Evolutionary conservation across 2,888 invertebrate species (phyloP).

Genomic region (Perithous albicinctus): DNA sequence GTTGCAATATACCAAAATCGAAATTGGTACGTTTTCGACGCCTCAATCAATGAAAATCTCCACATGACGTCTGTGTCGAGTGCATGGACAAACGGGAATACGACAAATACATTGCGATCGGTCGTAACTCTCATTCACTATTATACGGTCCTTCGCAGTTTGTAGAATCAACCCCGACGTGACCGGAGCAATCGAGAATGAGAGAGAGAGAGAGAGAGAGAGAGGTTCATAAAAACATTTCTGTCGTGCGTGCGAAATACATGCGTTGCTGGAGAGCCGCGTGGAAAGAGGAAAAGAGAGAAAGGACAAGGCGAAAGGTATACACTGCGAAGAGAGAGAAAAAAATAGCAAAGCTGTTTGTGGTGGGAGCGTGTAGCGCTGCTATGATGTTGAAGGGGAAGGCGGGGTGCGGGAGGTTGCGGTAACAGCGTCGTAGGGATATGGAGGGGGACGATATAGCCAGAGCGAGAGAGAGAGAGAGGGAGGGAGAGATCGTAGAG

Average conservation of each 20-base stretch:
- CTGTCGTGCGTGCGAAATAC: conserved; percentile 63
- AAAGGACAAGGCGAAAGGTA: conserved; percentile 40
- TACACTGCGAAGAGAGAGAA: conserved; percentile 50
- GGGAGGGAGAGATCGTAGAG: conserved; percentile 15
- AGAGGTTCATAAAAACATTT: conserved; percentile 53
- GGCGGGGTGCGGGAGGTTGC: conserved; percentile 72
- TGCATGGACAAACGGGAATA: not conserved
- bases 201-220: conserved; percentile 15
- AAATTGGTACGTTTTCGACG: conserved; percentile 29
- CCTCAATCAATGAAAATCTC: conserved; percentile 47
- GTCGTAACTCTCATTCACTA: conserved; percentile 52
- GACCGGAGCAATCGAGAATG: conserved; percentile 17
- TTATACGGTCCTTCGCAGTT: conserved; percentile 38
- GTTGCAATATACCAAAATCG: conserved; percentile 21
- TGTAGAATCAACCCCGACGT: conserved; percentile 45
- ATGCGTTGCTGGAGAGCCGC: conserved; percentile 61
- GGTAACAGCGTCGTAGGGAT: conserved; percentile 62
- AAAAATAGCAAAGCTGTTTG: conserved; percentile 57
- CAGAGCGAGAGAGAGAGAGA: not conserved
- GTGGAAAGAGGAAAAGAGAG: conserved; percentile 46
- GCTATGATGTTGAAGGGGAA: conserved; percentile 70
- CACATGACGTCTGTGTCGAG: conserved; percentile 3
- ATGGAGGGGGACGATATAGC: conserved; percentile 30
- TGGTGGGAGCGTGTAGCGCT: conserved; percentile 56
- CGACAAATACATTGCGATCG: conserved; percentile 41